These are phyloP conservation scores for Trisateles emortualis DNA, from an alignment of 2,888 invertebrate genomes.

Conservation along the genomic window DNA sequence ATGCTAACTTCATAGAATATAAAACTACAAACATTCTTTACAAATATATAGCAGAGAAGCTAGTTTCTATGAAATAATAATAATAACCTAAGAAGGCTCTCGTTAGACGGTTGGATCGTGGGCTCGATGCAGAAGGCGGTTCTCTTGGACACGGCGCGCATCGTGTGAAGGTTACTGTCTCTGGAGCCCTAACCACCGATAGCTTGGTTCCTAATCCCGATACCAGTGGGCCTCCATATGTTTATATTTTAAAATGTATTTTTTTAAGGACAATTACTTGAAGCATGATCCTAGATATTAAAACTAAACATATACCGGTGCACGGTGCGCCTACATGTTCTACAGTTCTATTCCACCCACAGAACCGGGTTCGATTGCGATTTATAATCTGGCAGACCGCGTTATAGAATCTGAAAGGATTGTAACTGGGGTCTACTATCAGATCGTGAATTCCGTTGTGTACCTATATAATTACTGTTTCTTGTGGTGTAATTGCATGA, in stretches of 20 bases:
- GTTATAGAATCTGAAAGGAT: conserved; percentile 46
- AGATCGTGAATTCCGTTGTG: conserved; percentile 28
- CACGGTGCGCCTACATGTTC: neutral
- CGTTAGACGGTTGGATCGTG: too few relatives aligned
- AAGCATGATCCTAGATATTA: neutral
- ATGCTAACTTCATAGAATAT: too few relatives aligned
- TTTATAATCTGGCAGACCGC: conserved; percentile 52
- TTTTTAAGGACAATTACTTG: neutral
- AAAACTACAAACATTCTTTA: too few relatives aligned
- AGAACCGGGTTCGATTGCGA: conserved; percentile 54
- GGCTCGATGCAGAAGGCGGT: too few relatives aligned
- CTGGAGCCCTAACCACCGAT: too few relatives aligned
- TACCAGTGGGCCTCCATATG: too few relatives aligned
- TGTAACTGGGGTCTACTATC: conserved; percentile 47
- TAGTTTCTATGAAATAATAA: too few relatives aligned
- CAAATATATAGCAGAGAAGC: too few relatives aligned
- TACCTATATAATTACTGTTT: conserved; percentile 11
- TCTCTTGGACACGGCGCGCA: too few relatives aligned
- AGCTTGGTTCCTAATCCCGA: too few relatives aligned
- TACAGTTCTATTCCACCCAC: conserved; percentile 58
- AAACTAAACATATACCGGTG: neutral
- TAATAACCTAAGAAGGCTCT: too few relatives aligned
- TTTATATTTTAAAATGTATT: neutral
- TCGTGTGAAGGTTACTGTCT: too few relatives aligned
- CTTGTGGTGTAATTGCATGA: neutral